Conservation (phyloP, 2,113 vertebrate species). For the Mormoops blainvillei region DNA sequence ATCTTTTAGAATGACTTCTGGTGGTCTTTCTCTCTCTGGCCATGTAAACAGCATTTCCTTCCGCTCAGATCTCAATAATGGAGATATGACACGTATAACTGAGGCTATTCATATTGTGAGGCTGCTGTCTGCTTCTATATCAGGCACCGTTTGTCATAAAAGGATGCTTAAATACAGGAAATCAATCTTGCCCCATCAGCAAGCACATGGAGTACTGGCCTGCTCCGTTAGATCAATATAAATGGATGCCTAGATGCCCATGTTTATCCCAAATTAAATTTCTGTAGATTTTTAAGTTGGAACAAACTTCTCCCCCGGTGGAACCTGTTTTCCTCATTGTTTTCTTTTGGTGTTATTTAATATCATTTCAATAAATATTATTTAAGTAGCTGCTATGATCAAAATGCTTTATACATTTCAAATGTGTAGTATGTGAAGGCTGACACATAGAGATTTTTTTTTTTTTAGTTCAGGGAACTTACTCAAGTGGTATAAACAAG, state of each 20-base stretch:
- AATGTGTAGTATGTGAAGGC: not conserved
- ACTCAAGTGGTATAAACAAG: not conserved
- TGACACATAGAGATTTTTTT: not conserved
- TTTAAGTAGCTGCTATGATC: not conserved
- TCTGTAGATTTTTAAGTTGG: constrained; percentile 4
- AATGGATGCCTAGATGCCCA: not conserved
- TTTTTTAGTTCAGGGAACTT: not conserved
- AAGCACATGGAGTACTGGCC: constrained; percentile 34
- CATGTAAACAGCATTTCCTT: constrained; percentile 36
- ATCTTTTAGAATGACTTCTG: constrained; percentile 48
- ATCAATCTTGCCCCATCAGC: constrained; percentile 67
- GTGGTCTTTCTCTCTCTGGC: not conserved
- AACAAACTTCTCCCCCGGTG: not conserved
- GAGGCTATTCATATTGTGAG: constrained; percentile 71
- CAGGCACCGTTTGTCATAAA: constrained; percentile 67
- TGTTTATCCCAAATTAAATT: not conserved
- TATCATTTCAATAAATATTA: not conserved
- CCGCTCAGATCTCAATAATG: constrained; percentile 64
- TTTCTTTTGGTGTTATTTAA: constrained; percentile 12
- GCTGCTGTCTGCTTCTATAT: constrained; percentile 69
- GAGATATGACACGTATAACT: constrained; percentile 62
- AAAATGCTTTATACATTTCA: not conserved
- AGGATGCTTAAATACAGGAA: constrained; percentile 71
- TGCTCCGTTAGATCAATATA: not conserved
- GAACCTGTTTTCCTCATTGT: not conserved